Evolutionary conservation across 2,888 invertebrate species (phyloP), one percentile per base, ranked within the genome.

Genomic region (Drosophila limbata): DNA sequence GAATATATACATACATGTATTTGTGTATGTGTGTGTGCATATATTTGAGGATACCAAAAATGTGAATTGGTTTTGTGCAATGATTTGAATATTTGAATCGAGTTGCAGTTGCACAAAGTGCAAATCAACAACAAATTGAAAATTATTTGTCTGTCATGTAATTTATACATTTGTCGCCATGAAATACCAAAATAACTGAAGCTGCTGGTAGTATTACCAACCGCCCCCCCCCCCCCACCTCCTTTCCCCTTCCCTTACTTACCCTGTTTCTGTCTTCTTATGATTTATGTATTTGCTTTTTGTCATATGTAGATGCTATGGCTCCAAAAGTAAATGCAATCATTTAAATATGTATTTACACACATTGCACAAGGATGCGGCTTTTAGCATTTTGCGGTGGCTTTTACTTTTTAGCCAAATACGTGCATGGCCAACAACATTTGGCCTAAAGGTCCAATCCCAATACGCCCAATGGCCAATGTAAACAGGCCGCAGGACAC

Each of bases 311-410:
- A 50, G 53, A 65, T 74, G 62, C 60, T 19, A 37, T 15, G 45
- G 40, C 53, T 35, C 48, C 28, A 56, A 52, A 63, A 39, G 74
- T 50, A 68, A 73, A 74, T 69, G 79, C 74, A 73, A 76, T 69
- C 74, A 78, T 78, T 76, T 78, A 61, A 78, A 74, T 78, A 76
- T 73, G 73, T 78, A 78, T 76, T 78, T 76, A 64, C 74, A 57
- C 57, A 55, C 31, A 68, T 35, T 74, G 45, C 69, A 57, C 19
- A 48, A 51, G 48, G 57, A 47, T 73, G 69, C 60, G 59, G 75
- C 51, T 63, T 74, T 60, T 39, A 39, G 42, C 48, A 68, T 64
- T 44, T 52, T 67, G 62, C 51, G 59, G 44, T 56, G 56, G 60
- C 52, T 53, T 61, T 73, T 69, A 68, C 64, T 64, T 78, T 75